Base-by-base conservation (phyloP, 1,140 invertebrate genomes). In the Pseudomyrmex concolor region DNA sequence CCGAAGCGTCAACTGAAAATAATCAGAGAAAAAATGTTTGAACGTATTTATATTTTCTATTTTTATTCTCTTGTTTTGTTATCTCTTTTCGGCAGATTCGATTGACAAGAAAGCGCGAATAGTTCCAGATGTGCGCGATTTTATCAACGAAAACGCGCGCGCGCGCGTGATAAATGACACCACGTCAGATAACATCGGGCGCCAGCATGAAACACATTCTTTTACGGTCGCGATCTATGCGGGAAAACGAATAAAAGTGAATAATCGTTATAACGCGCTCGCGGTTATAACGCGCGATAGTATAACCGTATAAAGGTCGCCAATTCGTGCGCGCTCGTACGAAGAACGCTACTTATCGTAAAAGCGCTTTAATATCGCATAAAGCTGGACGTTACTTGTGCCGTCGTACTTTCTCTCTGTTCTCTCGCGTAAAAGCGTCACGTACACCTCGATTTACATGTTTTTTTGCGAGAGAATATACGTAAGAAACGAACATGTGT, bases 291-390 rank as follows among this genome's bases (percentile, higher is more conserved):
- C 17, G 2, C 55, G 77, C 54, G 50, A 64, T 15, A 51, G 51
- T 57, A 63, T 19, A 78, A 51, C 54, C 55, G 17, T 67, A 84
- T 78, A 78, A 78, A 84, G 8, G 74, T 22, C 76, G 59, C 45
- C 76, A 59, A 80, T 70, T 80, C 66, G 76, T 70, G 70, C 34
- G 15, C 17, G 48, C 45, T 17, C n/a, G 73, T 84, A 85, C 70
- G 62, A 60, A 85, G 70, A 83, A 82, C 55, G 78, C 67, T 83
- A 85, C 81, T 85, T 83, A 85, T 77, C 84, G 82, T 85, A 85
- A 85, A 34, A 85, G 51, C 7, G 22, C n/a, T 84, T 84, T 85
- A 84, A 85, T 77, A n/a, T 22, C 80, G 55, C 64, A 70, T 84
- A 84, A 85, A 85, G 57, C 34, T 4, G 51, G 19, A 68, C 54